These are phyloP conservation scores for Gortyna flavago DNA, from an alignment of 2,888 invertebrate genomes.

Conservation along the genomic window DNA sequence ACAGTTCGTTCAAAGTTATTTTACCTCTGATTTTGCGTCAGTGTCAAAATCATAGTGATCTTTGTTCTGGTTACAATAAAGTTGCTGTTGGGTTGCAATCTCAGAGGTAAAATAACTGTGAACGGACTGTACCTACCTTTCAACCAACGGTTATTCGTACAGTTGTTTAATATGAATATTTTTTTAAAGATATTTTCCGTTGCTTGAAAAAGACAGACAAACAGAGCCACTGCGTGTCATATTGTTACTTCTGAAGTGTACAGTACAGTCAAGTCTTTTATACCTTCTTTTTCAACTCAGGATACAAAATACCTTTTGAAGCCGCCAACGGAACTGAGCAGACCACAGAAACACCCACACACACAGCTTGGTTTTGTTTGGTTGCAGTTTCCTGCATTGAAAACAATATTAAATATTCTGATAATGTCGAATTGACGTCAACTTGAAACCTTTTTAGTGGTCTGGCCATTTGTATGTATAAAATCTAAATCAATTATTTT, in stretches of 20 bases:
- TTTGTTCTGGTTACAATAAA: not conserved
- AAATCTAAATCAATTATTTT: not conserved
- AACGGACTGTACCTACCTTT: slow-evolving; percentile 2
- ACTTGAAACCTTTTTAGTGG: not conserved
- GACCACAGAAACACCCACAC: not conserved
- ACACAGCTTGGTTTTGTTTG: not conserved
- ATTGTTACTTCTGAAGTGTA: not conserved
- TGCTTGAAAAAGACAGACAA: not conserved
- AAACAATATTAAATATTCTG: not conserved
- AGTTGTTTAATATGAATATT: not conserved
- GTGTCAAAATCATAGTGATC: not conserved
- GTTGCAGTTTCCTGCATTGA: not conserved
- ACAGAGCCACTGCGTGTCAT: not conserved
- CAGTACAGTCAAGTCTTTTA: not conserved
- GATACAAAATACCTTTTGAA: not conserved
- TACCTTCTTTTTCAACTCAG: not conserved
- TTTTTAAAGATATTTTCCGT: not conserved
- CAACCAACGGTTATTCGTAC: slow-evolving; percentile 17
- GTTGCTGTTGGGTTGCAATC: not conserved
- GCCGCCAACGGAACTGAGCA: not conserved
- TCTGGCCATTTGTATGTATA: not conserved
- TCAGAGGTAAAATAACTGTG: too few relatives aligned
- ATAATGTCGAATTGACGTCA: not conserved
- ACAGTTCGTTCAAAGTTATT: not conserved
- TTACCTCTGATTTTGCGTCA: not conserved